Percentiles rank a stretch among this genome's conserved stretches.
Conservation (phyloP, 2,888 invertebrate species). For the Ectobius pallidus region DNA sequence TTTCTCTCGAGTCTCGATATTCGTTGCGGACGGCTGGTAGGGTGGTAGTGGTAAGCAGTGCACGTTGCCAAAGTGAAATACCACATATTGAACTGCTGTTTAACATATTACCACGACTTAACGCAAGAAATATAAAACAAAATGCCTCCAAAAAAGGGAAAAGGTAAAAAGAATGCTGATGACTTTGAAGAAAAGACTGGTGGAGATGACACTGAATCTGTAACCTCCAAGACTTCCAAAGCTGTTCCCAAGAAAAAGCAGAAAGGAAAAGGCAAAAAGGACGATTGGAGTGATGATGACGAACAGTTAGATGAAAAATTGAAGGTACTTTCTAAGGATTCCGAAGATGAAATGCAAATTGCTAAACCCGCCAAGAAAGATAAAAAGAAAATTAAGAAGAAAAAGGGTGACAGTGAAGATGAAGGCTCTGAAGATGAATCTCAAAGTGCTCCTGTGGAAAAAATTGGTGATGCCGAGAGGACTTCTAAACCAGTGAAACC, state of each 20-base stretch:
- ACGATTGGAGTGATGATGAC: conserved; percentile 52
- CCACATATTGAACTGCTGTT: too few species aligned
- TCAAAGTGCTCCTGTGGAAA: not conserved
- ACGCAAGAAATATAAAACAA: too few species aligned
- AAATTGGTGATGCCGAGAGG: not conserved
- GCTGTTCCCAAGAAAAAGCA: conserved; percentile 43
- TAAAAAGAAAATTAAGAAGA: conserved; percentile 53
- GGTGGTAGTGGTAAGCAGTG: too few species aligned
- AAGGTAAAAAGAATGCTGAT: conserved; percentile 46
- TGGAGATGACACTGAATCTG: conserved; percentile 40
- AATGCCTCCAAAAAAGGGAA: conserved; percentile 48
- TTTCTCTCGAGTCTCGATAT: too few species aligned
- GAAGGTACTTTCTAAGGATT: conserved; percentile 43
- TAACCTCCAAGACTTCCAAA: conserved; percentile 36
- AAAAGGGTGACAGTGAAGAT: conserved; percentile 42
- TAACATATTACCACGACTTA: too few species aligned
- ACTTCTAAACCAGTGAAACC: not conserved
- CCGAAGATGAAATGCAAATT: conserved; percentile 43
- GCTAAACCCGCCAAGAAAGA: conserved; percentile 51
- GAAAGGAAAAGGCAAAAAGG: conserved; percentile 45
- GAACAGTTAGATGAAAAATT: conserved; percentile 28
- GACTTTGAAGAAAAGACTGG: conserved; percentile 39
- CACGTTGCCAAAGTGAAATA: too few species aligned
- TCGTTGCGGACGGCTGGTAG: too few species aligned
- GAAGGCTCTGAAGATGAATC: conserved; percentile 41